These are phyloP conservation scores for Artemisiospiza belli DNA, from an alignment of 2,113 vertebrate genomes.

Conservation along the genomic window DNA sequence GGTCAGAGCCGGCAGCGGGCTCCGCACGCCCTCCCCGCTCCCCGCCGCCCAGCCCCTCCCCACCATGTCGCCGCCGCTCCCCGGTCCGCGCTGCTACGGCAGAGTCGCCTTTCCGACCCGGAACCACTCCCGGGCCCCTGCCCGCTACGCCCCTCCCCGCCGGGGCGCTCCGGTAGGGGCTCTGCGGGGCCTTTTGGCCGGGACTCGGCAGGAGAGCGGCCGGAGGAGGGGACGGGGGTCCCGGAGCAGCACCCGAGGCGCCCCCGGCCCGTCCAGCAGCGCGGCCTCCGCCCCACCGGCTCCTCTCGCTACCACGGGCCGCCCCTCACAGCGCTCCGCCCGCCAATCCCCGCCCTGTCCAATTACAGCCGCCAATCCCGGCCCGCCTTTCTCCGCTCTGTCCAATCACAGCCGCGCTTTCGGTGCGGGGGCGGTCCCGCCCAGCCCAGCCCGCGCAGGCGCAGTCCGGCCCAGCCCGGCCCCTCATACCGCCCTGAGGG, in stretches of 20 bases:
- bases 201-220: too few species aligned
- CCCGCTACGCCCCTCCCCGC: neutral
- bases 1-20: neutral
- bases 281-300: too few species aligned
- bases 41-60: neutral
- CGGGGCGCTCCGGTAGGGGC: too few species aligned
- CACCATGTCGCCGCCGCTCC: neutral
- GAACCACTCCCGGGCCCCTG: neutral
- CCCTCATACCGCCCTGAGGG: neutral
- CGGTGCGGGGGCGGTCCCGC: fast-evolving
- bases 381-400: neutral
- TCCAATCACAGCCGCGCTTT: neutral
- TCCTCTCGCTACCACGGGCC: too few species aligned
- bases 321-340: neutral
- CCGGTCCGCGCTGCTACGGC: neutral
- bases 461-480: too few species aligned
- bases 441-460: too few species aligned
- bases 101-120: neutral
- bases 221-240: neutral
- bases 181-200: too few species aligned
- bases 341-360: fast-evolving
- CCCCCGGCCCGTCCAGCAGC: fast-evolving
- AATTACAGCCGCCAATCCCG: neutral
- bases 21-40: neutral
- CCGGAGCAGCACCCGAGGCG: fast-evolving